Evolutionary conservation across 2,797 vertebrate species (phyloP).

Genomic region (Rousettus madagascariensis): DNA sequence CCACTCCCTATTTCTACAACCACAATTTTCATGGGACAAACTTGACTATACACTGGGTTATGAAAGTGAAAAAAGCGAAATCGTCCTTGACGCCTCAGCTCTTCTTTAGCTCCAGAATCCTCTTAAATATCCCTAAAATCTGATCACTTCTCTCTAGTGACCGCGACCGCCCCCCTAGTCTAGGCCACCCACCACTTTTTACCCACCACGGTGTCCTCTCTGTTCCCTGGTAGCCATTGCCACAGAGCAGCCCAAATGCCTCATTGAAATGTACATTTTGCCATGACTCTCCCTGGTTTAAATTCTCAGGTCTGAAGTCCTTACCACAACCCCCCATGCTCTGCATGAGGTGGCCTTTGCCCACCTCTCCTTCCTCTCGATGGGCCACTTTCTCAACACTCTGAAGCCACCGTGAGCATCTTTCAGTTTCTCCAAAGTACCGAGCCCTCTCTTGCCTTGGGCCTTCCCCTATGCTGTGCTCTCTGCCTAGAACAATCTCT

Average conservation of each 20-base stretch:
- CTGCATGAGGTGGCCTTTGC: neutral
- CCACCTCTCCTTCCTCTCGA: neutral
- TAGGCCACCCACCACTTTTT: neutral
- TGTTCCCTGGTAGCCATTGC: neutral
- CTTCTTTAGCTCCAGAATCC: neutral
- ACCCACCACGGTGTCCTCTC: neutral
- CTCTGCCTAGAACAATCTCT: neutral
- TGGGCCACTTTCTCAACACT: neutral
- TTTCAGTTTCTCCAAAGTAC: neutral
- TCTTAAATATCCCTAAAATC: neutral
- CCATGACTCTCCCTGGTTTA: neutral
- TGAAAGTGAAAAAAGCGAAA: neutral
- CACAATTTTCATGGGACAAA: neutral
- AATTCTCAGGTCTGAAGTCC: neutral
- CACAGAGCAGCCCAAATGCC: neutral
- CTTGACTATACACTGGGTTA: neutral
- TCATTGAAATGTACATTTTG: neutral
- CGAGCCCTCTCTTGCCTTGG: neutral
- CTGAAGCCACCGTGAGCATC: neutral
- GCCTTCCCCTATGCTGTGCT: neutral
- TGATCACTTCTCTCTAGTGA: neutral
- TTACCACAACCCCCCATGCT: neutral
- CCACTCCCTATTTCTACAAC: neutral
- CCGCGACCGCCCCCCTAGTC: neutral
- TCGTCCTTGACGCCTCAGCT: neutral